Evolutionary conservation across 2,113 vertebrate genomes (phyloP).

Genomic region (Zapus hudsonius): DNA sequence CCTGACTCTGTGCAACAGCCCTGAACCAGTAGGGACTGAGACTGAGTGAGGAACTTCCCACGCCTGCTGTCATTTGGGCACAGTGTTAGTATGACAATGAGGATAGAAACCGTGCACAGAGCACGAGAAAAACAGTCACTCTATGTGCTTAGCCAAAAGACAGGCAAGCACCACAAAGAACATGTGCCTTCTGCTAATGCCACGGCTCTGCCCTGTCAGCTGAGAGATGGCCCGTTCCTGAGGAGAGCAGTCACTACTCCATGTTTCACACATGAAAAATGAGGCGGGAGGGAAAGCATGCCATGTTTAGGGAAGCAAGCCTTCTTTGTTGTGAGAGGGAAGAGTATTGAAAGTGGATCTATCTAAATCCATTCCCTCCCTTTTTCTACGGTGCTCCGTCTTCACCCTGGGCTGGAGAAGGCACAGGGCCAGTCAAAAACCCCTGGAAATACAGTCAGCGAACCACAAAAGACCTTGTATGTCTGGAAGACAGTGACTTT

Average conservation of each 20-base stretch:
- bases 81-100: background rate
- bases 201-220: background rate
- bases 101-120: background rate
- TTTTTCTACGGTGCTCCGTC: background rate
- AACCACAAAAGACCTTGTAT: background rate
- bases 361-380: background rate
- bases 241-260: background rate
- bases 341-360: background rate
- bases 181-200: rapidly evolving
- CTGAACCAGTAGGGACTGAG: background rate
- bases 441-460: background rate
- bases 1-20: background rate
- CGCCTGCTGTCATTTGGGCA: background rate
- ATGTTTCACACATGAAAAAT: background rate
- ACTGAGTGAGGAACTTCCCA: background rate
- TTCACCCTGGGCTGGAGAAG: background rate
- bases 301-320: background rate
- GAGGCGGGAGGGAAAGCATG: background rate
- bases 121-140: background rate
- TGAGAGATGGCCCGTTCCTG: too few species aligned
- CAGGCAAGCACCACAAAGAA: background rate
- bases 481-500: background rate
- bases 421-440: background rate
- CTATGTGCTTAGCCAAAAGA: background rate
- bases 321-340: background rate